Evolutionary conservation across 92 coral and sea anemone genomes (phyloP).

Genomic region (Epizoanthus rinbou): DNA sequence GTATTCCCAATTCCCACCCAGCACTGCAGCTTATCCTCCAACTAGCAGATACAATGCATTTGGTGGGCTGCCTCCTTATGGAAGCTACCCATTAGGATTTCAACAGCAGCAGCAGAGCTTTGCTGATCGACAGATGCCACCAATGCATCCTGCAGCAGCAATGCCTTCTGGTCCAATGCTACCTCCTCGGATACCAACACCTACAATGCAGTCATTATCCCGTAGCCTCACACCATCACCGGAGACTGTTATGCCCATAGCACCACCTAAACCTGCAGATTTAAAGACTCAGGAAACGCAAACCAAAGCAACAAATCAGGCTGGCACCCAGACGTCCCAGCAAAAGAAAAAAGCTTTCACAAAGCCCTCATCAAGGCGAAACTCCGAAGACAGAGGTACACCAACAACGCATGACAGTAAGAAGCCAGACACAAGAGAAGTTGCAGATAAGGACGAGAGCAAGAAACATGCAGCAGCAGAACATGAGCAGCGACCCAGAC

Average conservation of each 20-base stretch:
- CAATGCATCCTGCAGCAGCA: slow-evolving; percentile 55
- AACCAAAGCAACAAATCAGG: slow-evolving; percentile 70
- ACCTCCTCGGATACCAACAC: slow-evolving; percentile 78
- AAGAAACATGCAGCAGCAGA: slow-evolving; percentile 27
- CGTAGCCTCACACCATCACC: slow-evolving; percentile 93
- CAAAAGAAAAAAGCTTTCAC: slow-evolving; percentile 68
- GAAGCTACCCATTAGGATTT: slow-evolving; percentile 73
- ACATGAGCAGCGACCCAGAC: slow-evolving; percentile 54
- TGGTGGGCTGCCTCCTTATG: slow-evolving; percentile 72
- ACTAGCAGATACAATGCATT: slow-evolving; percentile 71
- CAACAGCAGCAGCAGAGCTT: slow-evolving; percentile 47
- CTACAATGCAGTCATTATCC: slow-evolving; percentile 65
- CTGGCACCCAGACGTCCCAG: slow-evolving; percentile 78
- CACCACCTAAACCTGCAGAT: slow-evolving; percentile 40
- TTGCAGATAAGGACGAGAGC: slow-evolving; percentile 33
- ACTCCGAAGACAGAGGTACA: slow-evolving; percentile 69
- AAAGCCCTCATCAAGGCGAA: slow-evolving; percentile 78
- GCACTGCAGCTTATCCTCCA: slow-evolving; percentile 52
- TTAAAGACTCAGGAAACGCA: slow-evolving; percentile 65
- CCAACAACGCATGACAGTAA: slow-evolving; percentile 46
- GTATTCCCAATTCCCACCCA: slow-evolving; percentile 61
- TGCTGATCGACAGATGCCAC: slow-evolving; percentile 44
- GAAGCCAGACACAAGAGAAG: slow-evolving; percentile 44
- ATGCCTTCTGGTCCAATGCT: slow-evolving; percentile 59
- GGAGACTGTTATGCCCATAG: slow-evolving; percentile 63